These are phyloP conservation scores for Sciurus vulgaris DNA, from an alignment of 2,797 vertebrate genomes.

Conservation along the genomic window DNA sequence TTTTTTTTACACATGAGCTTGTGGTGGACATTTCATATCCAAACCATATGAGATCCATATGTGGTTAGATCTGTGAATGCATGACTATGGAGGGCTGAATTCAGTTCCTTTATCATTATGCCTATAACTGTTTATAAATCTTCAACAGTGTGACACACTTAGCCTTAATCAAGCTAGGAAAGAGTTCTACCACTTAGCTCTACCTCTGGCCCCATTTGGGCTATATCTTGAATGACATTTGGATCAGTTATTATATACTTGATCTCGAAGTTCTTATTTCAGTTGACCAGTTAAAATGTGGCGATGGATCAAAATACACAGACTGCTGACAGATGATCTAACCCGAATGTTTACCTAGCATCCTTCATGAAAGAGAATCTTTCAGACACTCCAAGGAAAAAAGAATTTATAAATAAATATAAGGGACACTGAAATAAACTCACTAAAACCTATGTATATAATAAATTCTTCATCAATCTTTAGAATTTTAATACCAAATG, in stretches of 20 bases:
- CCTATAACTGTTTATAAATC: neutral
- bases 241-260: neutral
- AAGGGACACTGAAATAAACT: neutral
- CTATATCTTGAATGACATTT: neutral
- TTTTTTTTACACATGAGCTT: neutral
- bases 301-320: neutral
- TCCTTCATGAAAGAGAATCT: neutral
- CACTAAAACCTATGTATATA: neutral
- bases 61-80: neutral
- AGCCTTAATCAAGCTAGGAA: neutral
- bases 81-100: neutral
- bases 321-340: neutral
- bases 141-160: neutral
- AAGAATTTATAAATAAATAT: neutral
- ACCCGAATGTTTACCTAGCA: neutral
- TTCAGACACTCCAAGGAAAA: neutral
- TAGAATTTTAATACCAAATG: constrained; percentile 13
- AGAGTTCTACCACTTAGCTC: neutral
- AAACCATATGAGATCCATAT: neutral
- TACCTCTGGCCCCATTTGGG: neutral
- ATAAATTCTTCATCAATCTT: neutral
- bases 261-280: neutral
- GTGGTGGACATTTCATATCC: neutral
- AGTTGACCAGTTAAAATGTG: neutral
- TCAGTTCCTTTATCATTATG: neutral